Base-by-base conservation (phyloP, 2,113 vertebrate species). In the Uria lomvia region DNA sequence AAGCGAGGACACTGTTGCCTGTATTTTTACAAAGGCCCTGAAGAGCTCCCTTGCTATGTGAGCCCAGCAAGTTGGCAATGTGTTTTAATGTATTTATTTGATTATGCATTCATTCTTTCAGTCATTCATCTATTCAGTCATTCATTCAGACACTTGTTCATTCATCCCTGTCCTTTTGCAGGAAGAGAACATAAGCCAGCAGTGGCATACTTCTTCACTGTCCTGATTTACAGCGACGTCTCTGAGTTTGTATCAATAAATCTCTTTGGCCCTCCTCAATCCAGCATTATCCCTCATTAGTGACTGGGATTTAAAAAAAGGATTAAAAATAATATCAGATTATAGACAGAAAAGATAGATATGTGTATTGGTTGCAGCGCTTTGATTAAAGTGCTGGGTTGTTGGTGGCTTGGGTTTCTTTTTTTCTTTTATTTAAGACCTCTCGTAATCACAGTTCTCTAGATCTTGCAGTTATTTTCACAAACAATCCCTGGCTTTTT, bases 221-320 rank as follows among this genome's bases (percentile, higher is more conserved):
- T 85, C 86, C 95, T 97, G 96, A 97, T 97, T 98, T 97, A 95
- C 94, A 97, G 93, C 38, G 16, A 66, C 52, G 11, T 86, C 91
- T 97, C 86, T 89, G 94, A 96, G 94, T 95, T 97, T 86, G 72
- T 97, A 92, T 95, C 92, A 95, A 93, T 81, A 97, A 98, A 98
- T 97, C 96, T 91, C 96, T 96, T 94, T 96, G 97, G 91, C 81
- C 97, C 94, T 68, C 97, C 76, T 96, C 92, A 92, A 4, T 85
- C 92, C 74, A 92, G 91, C 88, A 95, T 98, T 97, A 97, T 97
- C 98, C 88, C 90, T 97, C 95, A 96, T 96, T 98, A 98, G 87
- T 7, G 56, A 94, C 79, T 81, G 36, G 12, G 92, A 91, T 96
- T 97, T 97, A 3, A 96, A 79, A 92, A 93, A 84, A 78, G 75